These are phyloP conservation scores for Pocillopora verrucosa DNA, from an alignment of 64 coral and sea anemone species.

Conservation along the genomic window DNA sequence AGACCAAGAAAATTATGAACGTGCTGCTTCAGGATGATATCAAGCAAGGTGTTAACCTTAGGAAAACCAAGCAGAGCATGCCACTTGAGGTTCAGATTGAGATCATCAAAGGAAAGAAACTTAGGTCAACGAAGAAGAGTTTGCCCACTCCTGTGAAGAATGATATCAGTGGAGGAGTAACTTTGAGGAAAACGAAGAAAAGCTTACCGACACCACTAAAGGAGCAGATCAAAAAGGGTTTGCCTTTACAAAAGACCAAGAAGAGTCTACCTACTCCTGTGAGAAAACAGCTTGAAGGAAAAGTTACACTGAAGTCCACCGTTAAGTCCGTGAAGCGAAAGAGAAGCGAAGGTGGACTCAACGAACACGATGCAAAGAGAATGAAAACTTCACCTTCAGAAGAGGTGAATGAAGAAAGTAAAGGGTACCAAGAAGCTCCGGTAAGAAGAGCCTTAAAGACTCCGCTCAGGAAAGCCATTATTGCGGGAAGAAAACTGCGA, in stretches of 20 bases:
- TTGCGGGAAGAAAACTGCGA: constrained; percentile 58
- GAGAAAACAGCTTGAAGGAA: constrained; percentile 51
- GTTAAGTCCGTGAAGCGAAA: constrained; percentile 42
- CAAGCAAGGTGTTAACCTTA: constrained; percentile 48
- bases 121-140: constrained; percentile 69
- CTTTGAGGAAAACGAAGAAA: constrained; percentile 45
- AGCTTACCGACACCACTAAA: constrained; percentile 64
- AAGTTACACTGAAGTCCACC: constrained; percentile 49
- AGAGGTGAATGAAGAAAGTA: neutral
- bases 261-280: constrained; percentile 68
- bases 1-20: constrained; percentile 75
- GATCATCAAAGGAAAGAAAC: constrained; percentile 80
- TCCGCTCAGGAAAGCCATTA: constrained; percentile 77
- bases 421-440: neutral
- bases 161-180: constrained; percentile 31
- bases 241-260: constrained; percentile 60
- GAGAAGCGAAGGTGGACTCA: constrained; percentile 44
- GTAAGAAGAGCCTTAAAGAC: constrained; percentile 73
- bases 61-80: constrained; percentile 66
- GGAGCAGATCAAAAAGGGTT: constrained; percentile 59
- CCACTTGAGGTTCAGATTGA: constrained; percentile 60
- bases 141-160: constrained; percentile 43
- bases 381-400: constrained; percentile 39
- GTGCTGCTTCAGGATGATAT: constrained; percentile 68
- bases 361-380: constrained; percentile 54